These are phyloP conservation scores for Radopholus similis DNA, from an alignment of 1,140 invertebrate species.

Conservation along the genomic window DNA sequence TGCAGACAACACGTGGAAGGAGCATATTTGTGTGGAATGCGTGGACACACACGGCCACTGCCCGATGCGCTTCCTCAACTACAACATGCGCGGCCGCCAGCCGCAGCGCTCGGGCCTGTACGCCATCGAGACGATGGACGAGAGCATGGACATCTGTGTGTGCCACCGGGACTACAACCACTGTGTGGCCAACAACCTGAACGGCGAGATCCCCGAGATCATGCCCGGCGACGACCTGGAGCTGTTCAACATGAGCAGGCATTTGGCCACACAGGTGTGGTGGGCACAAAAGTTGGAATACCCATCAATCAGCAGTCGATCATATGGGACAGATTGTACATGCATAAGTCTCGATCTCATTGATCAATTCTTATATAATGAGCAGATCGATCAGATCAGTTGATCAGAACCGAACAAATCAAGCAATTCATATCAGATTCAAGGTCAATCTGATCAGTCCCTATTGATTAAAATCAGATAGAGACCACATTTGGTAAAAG, in stretches of 20 bases:
- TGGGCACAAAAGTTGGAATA: too few relatives aligned
- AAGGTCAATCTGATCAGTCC: too few relatives aligned
- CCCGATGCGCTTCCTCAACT: slow-evolving; percentile 53
- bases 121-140: not conserved
- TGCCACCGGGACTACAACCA: slow-evolving; percentile 58
- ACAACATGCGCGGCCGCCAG: not conserved
- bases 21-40: slow-evolving; percentile 54
- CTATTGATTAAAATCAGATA: too few relatives aligned
- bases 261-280: too few relatives aligned
- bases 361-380: too few relatives aligned
- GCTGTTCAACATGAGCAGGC: slow-evolving; percentile 1
- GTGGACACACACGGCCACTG: slow-evolving; percentile 47
- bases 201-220: slow-evolving; percentile 56
- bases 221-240: slow-evolving; percentile 27
- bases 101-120: not conserved
- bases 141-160: slow-evolving; percentile 35
- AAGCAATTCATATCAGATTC: too few relatives aligned
- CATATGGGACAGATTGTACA: too few relatives aligned
- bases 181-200: slow-evolving; percentile 49
- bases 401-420: too few relatives aligned
- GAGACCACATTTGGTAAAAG: too few relatives aligned
- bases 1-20: slow-evolving; percentile 59
- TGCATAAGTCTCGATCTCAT: too few relatives aligned
- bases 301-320: too few relatives aligned
- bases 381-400: too few relatives aligned